phyloP scores from a whole-genome alignment of 2,797 vertebrate species.

The Crenuchus spilurus region DNA sequence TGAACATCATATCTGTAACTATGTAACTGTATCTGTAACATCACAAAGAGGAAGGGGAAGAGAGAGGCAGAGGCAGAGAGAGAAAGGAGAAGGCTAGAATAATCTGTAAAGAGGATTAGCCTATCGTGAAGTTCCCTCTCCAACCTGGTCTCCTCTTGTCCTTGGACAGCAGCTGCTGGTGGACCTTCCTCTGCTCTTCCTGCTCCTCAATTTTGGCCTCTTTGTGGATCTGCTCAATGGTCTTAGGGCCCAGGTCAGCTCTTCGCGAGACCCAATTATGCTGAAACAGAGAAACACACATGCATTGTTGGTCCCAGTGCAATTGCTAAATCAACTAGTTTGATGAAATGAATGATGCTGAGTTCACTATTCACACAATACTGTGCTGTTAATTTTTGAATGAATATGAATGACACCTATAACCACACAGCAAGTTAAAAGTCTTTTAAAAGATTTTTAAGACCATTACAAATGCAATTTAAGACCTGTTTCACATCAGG shows the following conservation, averaged over 20 bases:
- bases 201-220: constrained; percentile 90
- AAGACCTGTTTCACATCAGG: too few relatives aligned
- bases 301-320: not conserved
- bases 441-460: too few relatives aligned
- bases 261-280: constrained; percentile 87
- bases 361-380: too few relatives aligned
- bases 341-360: too few relatives aligned
- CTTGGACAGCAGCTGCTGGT: constrained; percentile 93
- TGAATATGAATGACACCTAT: too few relatives aligned
- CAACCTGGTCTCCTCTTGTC: constrained; percentile 93
- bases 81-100: not conserved
- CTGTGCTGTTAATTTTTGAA: too few relatives aligned
- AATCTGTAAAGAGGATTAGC: constrained; percentile 45
- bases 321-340: not conserved
- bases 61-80: not conserved
- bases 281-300: constrained; percentile 56
- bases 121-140: constrained; percentile 38
- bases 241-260: constrained; percentile 88
- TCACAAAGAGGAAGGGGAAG: too few relatives aligned
- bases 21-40: too few relatives aligned
- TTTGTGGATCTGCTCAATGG: constrained; percentile 89
- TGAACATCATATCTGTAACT: too few relatives aligned
- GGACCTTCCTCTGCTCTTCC: constrained; percentile 86
- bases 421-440: too few relatives aligned
- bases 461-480: too few relatives aligned